Percentiles rank a stretch among this genome's conserved stretches.
Conservation (phyloP, 2,113 vertebrate species). For the Ceyx melanurus region DNA sequence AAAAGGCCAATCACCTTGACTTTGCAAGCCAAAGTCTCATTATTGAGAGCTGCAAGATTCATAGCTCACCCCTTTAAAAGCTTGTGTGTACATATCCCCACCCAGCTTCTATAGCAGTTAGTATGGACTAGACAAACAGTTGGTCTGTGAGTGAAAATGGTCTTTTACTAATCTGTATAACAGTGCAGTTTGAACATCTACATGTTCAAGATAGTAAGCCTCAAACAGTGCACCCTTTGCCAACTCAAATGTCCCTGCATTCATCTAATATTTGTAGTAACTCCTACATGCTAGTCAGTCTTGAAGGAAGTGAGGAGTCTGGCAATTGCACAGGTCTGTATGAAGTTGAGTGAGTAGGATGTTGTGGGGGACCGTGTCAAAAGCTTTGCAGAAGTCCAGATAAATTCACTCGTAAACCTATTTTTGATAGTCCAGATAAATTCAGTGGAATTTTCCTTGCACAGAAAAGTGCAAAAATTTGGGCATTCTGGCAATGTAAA, state of each 20-base stretch:
- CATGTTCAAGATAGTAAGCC: neutral
- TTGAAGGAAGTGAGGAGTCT: neutral
- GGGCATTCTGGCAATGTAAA: neutral
- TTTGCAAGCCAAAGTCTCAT: conserved; percentile 30
- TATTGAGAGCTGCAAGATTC: neutral
- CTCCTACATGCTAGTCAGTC: neutral
- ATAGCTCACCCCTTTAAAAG: neutral
- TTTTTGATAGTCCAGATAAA: neutral
- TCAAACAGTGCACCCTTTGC: neutral
- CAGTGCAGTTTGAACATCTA: neutral
- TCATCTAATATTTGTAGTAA: neutral
- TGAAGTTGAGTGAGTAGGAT: neutral
- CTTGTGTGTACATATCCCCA: neutral
- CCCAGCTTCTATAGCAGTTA: neutral
- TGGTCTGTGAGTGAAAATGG: neutral
- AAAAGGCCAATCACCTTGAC: conserved; percentile 32
- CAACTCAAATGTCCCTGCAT: neutral
- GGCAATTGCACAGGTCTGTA: neutral
- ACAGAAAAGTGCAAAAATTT: neutral
- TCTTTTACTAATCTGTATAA: neutral
- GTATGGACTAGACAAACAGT: neutral
- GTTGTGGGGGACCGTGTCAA: too few relatives aligned
- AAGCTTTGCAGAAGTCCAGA: too few relatives aligned
- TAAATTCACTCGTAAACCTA: neutral
- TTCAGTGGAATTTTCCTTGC: neutral